Percentiles rank a stretch among this genome's conserved stretches.
phyloP scores from a whole-genome alignment of 2,113 vertebrate species.

The Aphyosemion australe region DNA sequence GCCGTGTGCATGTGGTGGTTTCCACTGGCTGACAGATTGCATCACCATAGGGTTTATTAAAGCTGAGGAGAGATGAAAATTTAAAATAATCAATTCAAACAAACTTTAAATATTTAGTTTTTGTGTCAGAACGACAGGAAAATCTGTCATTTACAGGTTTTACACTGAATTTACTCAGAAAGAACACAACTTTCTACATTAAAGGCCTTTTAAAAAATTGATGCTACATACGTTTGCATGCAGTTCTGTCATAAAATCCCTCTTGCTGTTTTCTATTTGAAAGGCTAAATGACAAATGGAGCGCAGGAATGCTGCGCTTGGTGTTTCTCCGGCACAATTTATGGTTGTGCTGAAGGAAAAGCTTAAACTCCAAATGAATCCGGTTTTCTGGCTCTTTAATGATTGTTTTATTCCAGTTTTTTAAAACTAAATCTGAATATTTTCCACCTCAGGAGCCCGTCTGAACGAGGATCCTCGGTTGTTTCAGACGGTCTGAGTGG shows the following conservation, averaged over 20 bases:
- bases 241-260: neutral
- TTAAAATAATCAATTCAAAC: neutral
- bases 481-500: neutral
- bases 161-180: too few species aligned
- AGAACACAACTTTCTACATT: too few species aligned
- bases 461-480: slow-evolving; percentile 1
- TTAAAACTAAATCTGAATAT: neutral
- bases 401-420: slow-evolving; percentile 3
- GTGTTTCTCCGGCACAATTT: neutral
- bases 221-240: neutral
- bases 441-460: slow-evolving; percentile 7
- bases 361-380: slow-evolving; percentile 1
- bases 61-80: neutral
- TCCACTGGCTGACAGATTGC: neutral
- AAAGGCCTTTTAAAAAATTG: neutral
- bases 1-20: neutral
- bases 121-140: too few species aligned
- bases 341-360: slow-evolving; percentile 8
- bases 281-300: neutral
- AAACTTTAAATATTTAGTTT: too few species aligned
- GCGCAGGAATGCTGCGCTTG: neutral
- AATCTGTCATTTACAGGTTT: too few species aligned
- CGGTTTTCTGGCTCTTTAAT: slow-evolving; percentile 3
- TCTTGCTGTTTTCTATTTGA: neutral
- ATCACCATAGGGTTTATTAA: neutral